Conservation (phyloP, 2,888 invertebrate genomes). For the Syrista parreyssii region DNA sequence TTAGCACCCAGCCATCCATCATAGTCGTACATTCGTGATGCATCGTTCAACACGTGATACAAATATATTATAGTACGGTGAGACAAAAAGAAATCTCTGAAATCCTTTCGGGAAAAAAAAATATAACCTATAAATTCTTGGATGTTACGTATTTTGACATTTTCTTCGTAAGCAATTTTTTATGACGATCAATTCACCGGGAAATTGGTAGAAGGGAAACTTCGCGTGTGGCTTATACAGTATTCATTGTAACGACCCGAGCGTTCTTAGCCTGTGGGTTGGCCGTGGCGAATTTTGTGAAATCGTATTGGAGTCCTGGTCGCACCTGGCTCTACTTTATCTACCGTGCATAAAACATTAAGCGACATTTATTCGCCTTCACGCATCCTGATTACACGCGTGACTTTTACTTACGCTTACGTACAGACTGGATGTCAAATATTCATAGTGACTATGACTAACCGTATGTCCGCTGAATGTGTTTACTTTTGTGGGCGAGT, state of each 20-base stretch:
- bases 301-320: not conserved
- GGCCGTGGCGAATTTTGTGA: not conserved
- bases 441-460: not conserved
- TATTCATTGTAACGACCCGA: not conserved
- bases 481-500: not conserved
- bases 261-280: too few species aligned
- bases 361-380: not conserved
- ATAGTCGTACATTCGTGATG: not conserved
- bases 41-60: not conserved
- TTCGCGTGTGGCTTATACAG: not conserved
- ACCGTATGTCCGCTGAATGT: not conserved
- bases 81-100: not conserved
- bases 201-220: not conserved
- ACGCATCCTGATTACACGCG: not conserved
- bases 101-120: fast-evolving
- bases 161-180: not conserved
- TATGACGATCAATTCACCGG: too few species aligned
- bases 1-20: not conserved
- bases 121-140: not conserved
- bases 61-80: not conserved
- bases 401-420: not conserved
- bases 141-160: not conserved
- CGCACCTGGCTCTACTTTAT: not conserved
- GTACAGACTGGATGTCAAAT: not conserved
- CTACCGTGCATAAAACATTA: not conserved